These are phyloP conservation scores for Tachysurus vachellii DNA, from an alignment of 2,113 vertebrate species.

Conservation along the genomic window DNA sequence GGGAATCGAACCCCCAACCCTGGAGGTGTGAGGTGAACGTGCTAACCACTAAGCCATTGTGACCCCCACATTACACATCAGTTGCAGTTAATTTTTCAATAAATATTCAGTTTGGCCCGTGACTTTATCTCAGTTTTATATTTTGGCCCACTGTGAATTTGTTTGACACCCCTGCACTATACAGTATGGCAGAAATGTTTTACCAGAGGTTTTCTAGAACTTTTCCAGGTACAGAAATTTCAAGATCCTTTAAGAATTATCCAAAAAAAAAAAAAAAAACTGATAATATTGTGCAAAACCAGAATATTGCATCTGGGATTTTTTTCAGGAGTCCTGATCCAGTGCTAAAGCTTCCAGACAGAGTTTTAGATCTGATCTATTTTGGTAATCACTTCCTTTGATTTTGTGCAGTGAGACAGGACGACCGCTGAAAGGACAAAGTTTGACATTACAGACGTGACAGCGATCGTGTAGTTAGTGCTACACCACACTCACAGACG, in stretches of 20 bases:
- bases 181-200: background rate
- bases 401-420: background rate
- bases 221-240: background rate
- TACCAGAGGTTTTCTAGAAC: background rate
- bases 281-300: no score
- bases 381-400: background rate
- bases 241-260: background rate
- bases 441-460: background rate
- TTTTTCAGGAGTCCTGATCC: background rate
- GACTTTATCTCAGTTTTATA: no score
- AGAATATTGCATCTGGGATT: background rate
- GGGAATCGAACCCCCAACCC: no score
- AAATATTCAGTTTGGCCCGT: no score
- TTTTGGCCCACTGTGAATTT: no score
- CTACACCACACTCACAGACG: background rate
- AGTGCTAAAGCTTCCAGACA: background rate
- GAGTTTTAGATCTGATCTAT: background rate
- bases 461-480: conserved; percentile 10
- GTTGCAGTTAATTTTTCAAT: no score
- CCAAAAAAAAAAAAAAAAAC: no score
- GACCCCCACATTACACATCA: no score
- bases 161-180: no score
- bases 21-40: no score
- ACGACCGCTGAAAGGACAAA: no score
- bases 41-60: no score